Base-by-base conservation (phyloP, 2,888 invertebrate genomes). In the Drosophila suboccidentalis region DNA sequence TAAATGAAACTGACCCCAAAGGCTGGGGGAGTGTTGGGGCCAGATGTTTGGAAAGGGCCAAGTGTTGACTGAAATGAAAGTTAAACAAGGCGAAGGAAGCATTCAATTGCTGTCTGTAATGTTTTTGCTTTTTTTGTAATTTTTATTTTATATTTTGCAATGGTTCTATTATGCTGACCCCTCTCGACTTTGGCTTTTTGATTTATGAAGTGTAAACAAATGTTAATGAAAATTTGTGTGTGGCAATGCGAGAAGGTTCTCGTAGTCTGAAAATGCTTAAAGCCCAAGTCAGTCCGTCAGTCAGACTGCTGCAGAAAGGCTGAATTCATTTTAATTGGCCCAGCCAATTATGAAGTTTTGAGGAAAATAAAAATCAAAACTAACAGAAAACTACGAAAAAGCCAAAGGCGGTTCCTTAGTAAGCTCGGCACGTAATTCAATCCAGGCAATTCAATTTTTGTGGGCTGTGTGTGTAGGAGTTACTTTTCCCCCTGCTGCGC, bases 391-490 rank as follows among this genome's bases (percentile, higher is more conserved):
- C 78, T 66, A 65, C 38, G 50, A 62, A 65, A 72, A 76, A 46
- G 44, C 44, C 50, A 51, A 58, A 68, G 47, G 44, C 29, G 46
- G 58, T 17, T 4, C 46, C 43, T 61, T 46, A 43, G 75, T 64
- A 71, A 78, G 75, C 72, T 54, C 58, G 10, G 71, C 84, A 80
- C 75, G 87, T 78, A 85, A 87, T 68, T 83, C 87, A 85, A 85
- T 81, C 85, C 78, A 54, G 69, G 73, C 80, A 82, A 75, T 81
- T 87, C 72, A 77, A 77, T 80, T 78, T 70, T 32, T 57, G 60
- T 61, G 29, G 22, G 39, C 36, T 15, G 22, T 50, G 57, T 50
- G 54, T 50, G 32, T 34, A n/a, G 22, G 11, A 43, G 43, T 41
- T 59, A 39, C 17, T 44, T 61, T 66, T 54, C 41, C 43, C 36